Evolutionary conservation across 35 echinoderm and acorn worm species (phyloP).

Genomic region (Chiridota heheva): DNA sequence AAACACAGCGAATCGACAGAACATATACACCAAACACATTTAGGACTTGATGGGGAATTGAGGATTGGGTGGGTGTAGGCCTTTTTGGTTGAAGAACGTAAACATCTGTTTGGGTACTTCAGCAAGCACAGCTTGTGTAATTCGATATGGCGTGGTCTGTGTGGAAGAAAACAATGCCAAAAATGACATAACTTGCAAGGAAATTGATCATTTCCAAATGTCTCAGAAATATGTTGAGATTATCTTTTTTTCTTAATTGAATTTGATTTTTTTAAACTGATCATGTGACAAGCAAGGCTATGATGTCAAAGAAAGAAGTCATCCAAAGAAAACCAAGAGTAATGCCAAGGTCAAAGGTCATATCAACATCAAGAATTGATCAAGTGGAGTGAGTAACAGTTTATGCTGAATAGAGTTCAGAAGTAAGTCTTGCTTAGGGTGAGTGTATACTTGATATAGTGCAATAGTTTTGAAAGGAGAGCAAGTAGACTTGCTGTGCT

Average conservation of each 20-base stretch:
- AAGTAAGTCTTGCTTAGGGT: no score
- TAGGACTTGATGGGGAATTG: constrained; percentile 15
- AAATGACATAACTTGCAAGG: neutral
- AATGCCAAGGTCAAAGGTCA: no score
- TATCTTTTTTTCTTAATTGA: neutral
- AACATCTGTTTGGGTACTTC: constrained; percentile 90
- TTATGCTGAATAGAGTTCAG: no score
- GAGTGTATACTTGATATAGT: no score
- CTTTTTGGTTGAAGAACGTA: constrained; percentile 82
- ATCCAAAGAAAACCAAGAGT: neutral
- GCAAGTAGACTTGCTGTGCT: no score
- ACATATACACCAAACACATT: neutral
- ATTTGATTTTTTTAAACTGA: neutral
- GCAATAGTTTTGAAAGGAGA: no score
- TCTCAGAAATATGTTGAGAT: neutral
- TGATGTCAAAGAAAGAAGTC: neutral
- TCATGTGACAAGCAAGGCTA: neutral
- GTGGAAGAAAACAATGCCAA: neutral
- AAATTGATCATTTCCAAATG: neutral
- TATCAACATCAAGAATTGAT: no score
- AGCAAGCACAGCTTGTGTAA: constrained; percentile 87
- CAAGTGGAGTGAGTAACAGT: no score
- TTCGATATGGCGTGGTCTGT: constrained; percentile 71
- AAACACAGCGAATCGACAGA: neutral
- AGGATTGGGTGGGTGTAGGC: constrained; percentile 59